Evolutionary conservation across 2,888 invertebrate genomes (phyloP), one percentile per base, ranked within the genome.

Genomic region (Dugesia japonica): DNA sequence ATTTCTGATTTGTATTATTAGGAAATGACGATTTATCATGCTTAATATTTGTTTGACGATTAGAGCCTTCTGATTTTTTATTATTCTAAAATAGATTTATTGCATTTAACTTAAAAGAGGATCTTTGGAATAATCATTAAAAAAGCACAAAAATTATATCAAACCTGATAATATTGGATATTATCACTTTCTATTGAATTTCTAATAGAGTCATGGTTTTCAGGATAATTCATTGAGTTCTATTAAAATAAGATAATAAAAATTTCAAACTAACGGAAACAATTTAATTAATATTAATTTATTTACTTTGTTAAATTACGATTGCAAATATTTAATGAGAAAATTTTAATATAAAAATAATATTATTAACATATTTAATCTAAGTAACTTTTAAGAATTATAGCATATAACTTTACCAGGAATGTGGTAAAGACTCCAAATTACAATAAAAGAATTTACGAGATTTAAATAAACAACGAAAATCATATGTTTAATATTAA

Each of bases 341-440:
- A n/a, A n/a, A n/a, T n/a, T n/a, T n/a, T n/a, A n/a, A n/a, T n/a
- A n/a, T n/a, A n/a, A n/a, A n/a, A n/a, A n/a, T n/a, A n/a, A n/a
- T n/a, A n/a, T n/a, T n/a, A n/a, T n/a, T n/a, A n/a, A n/a, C n/a
- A n/a, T n/a, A n/a, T n/a, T n/a, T n/a, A n/a, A n/a, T n/a, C n/a
- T n/a, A n/a, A n/a, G n/a, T n/a, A n/a, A n/a, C n/a, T n/a, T n/a
- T n/a, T n/a, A n/a, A n/a, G n/a, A n/a, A n/a, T n/a, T n/a, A 31
- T 7, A 7, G 4, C 31, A 31, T 31, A 31, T 31, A 31, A 31
- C 13, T 31, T 13, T 56, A 56, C 56, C 56, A 56, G 56, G 56
- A 56, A 56, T 56, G 56, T 56, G 56, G 56, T 56, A 56, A 31
- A 31, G 56, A 56, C 56, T 56, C 56, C 56, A 56, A 56, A 56